Base-by-base conservation (phyloP, 2,113 vertebrate species). In the Stegastes partitus region DNA sequence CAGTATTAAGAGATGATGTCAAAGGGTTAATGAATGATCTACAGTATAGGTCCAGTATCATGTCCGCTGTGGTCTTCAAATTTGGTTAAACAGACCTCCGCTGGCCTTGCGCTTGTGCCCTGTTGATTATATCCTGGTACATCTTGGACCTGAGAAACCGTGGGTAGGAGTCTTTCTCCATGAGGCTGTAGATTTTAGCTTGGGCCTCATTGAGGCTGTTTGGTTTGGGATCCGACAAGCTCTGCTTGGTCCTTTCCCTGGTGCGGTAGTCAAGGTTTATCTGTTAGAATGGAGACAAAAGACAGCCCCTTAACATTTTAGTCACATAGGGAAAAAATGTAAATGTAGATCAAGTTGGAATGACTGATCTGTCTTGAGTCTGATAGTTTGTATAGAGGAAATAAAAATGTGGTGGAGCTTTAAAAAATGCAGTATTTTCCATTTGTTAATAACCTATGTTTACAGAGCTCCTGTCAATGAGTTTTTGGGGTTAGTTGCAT, bases 91-190 rank as follows among this genome's bases (percentile, higher is more conserved):
- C 96, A 65, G 97, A 97, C 90, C 96, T 94, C 78, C 97, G 94
- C 89, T 99, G 97, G 73, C 83, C 85, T 54, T 90, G 91, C 5
- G 87, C 89, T 19, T 94, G 92, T 51, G 95, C 95, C 90, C 97
- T 95, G 89, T 96, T 97, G 37, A 99, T 93, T 57, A 99, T 94
- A 79, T 98, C 97, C 94, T 96, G 96, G 94, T 99, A 99, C 93
- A 99, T 96, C 93, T 98, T 97, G 81, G 97, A 99, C 88, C 96
- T 95, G 92, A 99, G 94, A 93, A 99, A 99, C 79, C 98, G 95
- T 64, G 97, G 97, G 74, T 98, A 99, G 51, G 97, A 99, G 96
- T 99, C 98, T 87, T 98, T 99, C 93, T 99, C 98, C 98, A 99
- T 99, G 83, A 99, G 96, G 90, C 96, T 96, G 95, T 96, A 95